Evolutionary conservation across 2,113 vertebrate species (phyloP).

Genomic region (Pagrus major): DNA sequence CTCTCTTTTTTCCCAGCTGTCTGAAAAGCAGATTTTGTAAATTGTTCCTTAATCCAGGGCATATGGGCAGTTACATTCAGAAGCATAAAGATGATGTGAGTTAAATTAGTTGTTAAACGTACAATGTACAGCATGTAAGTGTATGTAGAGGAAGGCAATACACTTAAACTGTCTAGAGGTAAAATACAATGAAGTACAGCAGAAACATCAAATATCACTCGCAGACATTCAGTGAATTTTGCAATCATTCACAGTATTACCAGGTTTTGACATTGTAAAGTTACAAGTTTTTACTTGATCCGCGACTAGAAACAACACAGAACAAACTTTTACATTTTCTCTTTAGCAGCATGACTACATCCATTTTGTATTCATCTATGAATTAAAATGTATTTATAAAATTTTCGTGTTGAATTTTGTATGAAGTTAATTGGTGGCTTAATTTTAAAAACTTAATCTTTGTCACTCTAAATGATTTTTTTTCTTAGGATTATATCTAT

Average conservation of each 20-base stretch:
- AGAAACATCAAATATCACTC: neutral
- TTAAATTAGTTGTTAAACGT: neutral
- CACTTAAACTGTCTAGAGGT: conserved; percentile 3
- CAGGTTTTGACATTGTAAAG: neutral
- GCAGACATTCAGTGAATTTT: conserved; percentile 14
- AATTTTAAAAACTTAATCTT: no score
- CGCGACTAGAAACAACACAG: neutral
- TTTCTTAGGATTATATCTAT: neutral
- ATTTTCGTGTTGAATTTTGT: neutral
- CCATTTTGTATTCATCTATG: neutral
- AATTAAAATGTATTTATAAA: neutral
- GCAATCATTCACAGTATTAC: neutral
- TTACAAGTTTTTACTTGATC: neutral
- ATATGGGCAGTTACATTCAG: neutral
- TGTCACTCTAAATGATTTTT: neutral
- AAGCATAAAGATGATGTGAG: neutral
- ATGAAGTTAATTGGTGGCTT: neutral
- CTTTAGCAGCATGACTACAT: neutral
- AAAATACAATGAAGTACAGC: neutral
- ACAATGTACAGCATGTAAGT: neutral
- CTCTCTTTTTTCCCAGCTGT: neutral
- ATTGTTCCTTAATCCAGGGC: neutral
- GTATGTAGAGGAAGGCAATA: neutral
- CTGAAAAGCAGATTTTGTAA: neutral
- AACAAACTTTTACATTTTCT: neutral